Evolutionary conservation across 2,797 vertebrate genomes (phyloP).

Genomic region (Mormyrus proboscirostris): DNA sequence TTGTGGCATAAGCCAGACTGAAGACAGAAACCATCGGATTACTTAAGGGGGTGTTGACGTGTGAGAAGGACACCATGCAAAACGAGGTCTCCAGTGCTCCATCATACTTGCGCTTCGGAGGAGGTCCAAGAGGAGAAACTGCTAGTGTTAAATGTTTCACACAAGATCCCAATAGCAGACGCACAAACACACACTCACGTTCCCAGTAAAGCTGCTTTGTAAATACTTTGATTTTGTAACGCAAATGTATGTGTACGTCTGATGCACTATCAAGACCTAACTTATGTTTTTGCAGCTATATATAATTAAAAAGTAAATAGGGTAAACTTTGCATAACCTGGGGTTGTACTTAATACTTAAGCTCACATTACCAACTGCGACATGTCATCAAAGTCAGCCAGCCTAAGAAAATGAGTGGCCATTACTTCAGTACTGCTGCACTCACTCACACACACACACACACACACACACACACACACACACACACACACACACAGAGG

Average conservation of each 20-base stretch:
- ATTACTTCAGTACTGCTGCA: not conserved
- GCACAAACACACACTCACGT: conserved; percentile 30
- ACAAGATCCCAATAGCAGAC: conserved; percentile 31
- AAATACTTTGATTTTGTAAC: not conserved
- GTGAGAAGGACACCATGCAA: conserved; percentile 37
- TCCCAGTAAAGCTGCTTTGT: not conserved
- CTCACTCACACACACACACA: not conserved
- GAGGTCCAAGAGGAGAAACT: conserved; percentile 26
- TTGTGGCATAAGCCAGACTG: not conserved
- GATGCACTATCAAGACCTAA: not conserved
- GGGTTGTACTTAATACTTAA: not conserved
- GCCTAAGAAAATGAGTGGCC: not conserved
- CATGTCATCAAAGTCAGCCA: not conserved
- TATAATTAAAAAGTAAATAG: not conserved
- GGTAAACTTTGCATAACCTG: not conserved
- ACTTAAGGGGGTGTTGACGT: conserved; percentile 48
- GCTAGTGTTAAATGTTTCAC: conserved; percentile 41
- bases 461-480: not conserved
- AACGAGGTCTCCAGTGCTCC: conserved; percentile 30
- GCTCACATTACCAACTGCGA: not conserved
- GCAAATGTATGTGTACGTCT: not conserved
- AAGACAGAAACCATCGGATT: conserved; percentile 2
- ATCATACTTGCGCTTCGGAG: conserved; percentile 28
- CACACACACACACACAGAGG: not conserved
- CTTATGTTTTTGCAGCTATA: not conserved